These are phyloP conservation scores for Epinephelus moara DNA, from an alignment of 2,113 vertebrate species.

Conservation along the genomic window DNA sequence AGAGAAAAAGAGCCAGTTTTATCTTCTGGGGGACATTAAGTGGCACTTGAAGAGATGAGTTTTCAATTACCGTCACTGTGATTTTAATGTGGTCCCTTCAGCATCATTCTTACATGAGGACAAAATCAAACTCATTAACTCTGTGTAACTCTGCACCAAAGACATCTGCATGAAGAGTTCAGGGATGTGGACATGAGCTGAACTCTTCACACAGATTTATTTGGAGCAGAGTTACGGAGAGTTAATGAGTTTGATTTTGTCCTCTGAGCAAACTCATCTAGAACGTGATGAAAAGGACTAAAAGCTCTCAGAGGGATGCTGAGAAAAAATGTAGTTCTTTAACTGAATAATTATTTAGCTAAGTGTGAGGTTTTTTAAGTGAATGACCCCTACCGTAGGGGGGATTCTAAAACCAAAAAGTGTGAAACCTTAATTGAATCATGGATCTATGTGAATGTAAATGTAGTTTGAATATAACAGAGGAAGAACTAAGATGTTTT, in stretches of 20 bases:
- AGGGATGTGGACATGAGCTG: conserved; percentile 8
- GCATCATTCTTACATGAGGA: not conserved
- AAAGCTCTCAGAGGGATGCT: not conserved
- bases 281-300: conserved; percentile 9
- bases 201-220: conserved; percentile 3
- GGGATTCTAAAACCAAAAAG: not conserved
- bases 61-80: conserved; percentile 11
- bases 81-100: not conserved
- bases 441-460: not conserved
- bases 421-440: not conserved
- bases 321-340: not conserved
- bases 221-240: not conserved
- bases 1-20: not conserved
- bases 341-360: not conserved
- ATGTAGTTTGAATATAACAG: not conserved
- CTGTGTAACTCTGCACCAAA: not conserved
- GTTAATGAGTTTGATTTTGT: conserved; percentile 26
- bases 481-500: not conserved
- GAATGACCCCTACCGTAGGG: not conserved
- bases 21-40: not conserved
- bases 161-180: not conserved
- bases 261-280: conserved; percentile 17
- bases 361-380: not conserved
- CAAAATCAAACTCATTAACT: conserved; percentile 9
- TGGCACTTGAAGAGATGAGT: not conserved